phyloP scores from a whole-genome alignment of 2,888 invertebrate genomes.

The Chrysotoxum bicinctum region DNA sequence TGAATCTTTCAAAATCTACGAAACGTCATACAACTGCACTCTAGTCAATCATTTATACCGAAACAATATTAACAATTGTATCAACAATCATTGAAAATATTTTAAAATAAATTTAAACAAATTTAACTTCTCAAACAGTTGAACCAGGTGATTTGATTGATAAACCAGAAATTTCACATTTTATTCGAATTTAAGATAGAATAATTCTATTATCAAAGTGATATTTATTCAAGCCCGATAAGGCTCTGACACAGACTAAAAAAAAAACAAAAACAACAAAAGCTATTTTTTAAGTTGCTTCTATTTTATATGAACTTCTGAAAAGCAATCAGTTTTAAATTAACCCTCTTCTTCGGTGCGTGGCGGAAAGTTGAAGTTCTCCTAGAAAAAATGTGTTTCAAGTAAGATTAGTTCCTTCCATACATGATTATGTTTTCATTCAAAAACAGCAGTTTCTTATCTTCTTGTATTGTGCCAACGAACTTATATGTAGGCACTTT shows the following conservation, averaged over 20 bases:
- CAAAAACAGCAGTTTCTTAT: neutral
- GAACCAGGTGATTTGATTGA: neutral
- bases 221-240: neutral
- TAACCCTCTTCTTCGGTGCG: constrained; percentile 5
- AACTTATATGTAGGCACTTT: constrained; percentile 27
- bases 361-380: neutral
- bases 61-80: neutral
- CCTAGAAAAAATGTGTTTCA: constrained; percentile 2
- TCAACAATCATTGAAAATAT: neutral
- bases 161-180: neutral
- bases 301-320: neutral
- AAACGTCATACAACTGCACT: neutral
- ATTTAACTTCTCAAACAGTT: neutral
- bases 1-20: neutral
- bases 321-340: constrained; percentile 28
- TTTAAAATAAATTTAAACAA: neutral
- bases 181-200: neutral
- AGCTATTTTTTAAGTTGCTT: neutral
- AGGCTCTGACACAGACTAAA: neutral
- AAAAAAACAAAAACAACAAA: neutral
- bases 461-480: neutral
- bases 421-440: neutral
- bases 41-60: too few species aligned
- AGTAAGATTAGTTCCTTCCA: constrained; percentile 9
- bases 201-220: neutral